Evolutionary conservation across 2,113 vertebrate genomes (phyloP), one percentile per base, ranked within the genome.

Genomic region (Chamaea fasciata): DNA sequence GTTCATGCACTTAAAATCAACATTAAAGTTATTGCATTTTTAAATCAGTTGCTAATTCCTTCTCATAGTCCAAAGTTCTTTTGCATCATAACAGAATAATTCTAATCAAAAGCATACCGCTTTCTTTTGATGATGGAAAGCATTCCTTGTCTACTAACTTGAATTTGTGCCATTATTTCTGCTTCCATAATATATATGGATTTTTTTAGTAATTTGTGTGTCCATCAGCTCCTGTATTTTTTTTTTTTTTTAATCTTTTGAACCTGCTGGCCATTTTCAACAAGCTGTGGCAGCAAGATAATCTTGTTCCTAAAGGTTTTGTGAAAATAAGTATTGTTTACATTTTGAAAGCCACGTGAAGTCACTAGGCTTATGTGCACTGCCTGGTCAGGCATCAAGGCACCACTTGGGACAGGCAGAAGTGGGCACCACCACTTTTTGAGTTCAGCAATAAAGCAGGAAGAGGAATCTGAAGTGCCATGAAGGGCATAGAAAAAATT

Each of bases 321-420:
- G 62, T 46, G 80, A 53, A 41, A 67, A 33, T 21, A 21, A 9
- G 13, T 41, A 20, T 23, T 35, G 18, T 9, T 71, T 71, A 37
- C 17, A 15, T 12, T 35, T 16, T 26, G 28, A 71, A 21, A 71
- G 55, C 7, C 11, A 0, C 1, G 0, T 55, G 42, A 81, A 10
- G 12, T 80, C 31, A 30, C 19, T 31, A 65, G 74, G 31, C 11
- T 65, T 33, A 20, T 19, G 7, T 21, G 18, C 28, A 6, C 31
- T 63, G 42, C 37, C 13, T 26, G 31, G 8, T 46, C 46, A 42
- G 37, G 37, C 37, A 86, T n/a, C 31, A 53, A n/a, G 4, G 11
- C 28, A n/a, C 5, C 9, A 5, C 53, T 19, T 53, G 24, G 57
- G 42, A 53, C 3, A 21, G 41, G 39, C 19, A 59, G 6, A 4